Base-by-base conservation (phyloP, 2,888 invertebrate species). In the Neocrepidodera transversa region DNA sequence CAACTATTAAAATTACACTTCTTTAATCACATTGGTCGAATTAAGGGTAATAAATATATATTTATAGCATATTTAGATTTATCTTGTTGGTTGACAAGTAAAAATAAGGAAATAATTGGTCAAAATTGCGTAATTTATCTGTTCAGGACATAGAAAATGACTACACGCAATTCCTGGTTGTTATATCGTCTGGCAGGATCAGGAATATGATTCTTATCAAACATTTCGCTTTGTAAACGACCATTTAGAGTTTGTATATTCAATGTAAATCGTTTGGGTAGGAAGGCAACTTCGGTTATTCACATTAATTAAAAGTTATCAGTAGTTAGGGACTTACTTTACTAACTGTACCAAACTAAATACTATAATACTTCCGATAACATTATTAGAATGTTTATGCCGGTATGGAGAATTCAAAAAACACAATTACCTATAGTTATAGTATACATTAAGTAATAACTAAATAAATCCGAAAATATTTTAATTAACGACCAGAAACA, bases 251-350 rank as follows among this genome's bases (percentile, higher is more conserved):
- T 59, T 49, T 42, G 58, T 59, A n/a, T 49, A 43, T 48, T 42
- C 50, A 30, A 55, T 32, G 45, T 51, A 47, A 60, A 60, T 55
- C 42, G 53, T 10, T n/a, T 10, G 51, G 47, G 36, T 28, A 18
- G 50, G 42, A 28, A 50, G 43, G 49, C 30, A 42, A 60, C 35
- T 51, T 47, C 16, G 45, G 47, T 16, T 11, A 36, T 40, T 60
- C 45, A 35, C 55, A 60, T 60, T 55, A 60, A 60, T 60, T 60
- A 55, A 55, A 60, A 60, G 60, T 60, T 60, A 59, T 54, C 51
- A 55, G 50, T 51, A 51, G 55, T 56, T 55, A 8, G 40, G 42
- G 16, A 55, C 42, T 35, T 40, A 47, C 38, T 60, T 51, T 16
- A 17, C 20, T 32, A 32, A 23, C 38, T 40, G 17, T 40, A 28